A percentile compares a stretch with the other conserved stretches of the same genome.
These are phyloP conservation scores for Scatophagus argus DNA, from an alignment of 2,113 vertebrate genomes.

Conservation along the genomic window DNA sequence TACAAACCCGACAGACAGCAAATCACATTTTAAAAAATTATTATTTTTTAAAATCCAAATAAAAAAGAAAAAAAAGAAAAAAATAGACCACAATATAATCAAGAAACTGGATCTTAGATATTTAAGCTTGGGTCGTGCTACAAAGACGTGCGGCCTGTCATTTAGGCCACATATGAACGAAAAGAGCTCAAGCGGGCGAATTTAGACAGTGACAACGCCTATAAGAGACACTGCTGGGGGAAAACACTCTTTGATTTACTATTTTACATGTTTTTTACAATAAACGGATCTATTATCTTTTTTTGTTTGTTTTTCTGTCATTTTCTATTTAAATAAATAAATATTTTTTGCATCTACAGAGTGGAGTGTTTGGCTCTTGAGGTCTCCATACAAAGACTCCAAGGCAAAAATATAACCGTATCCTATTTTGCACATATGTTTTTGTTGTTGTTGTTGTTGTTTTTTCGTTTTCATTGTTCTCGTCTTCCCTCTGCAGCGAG, in stretches of 20 bases:
- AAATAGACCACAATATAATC: neutral
- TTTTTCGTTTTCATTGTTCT: neutral
- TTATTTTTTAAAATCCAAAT: neutral
- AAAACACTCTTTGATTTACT: neutral
- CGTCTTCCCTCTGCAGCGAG: constrained; percentile 18
- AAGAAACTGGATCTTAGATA: neutral
- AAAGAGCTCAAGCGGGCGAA: neutral
- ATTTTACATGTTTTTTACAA: neutral
- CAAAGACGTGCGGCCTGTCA: neutral
- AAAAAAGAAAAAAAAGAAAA: neutral
- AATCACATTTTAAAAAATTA: constrained; percentile 27
- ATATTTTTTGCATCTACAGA: neutral
- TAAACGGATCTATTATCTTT: neutral
- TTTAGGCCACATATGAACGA: constrained; percentile 27
- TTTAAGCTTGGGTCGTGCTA: neutral
- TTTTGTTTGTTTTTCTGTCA: neutral
- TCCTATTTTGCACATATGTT: neutral
- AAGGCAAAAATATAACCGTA: neutral
- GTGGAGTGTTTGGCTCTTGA: neutral
- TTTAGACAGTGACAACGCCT: neutral
- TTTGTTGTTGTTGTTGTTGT: too few species aligned
- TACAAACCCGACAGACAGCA: constrained; percentile 43
- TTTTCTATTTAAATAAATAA: constrained; percentile 1
- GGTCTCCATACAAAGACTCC: neutral
- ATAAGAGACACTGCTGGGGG: neutral